These are phyloP conservation scores for Leucophenga montana DNA, from an alignment of 2,888 invertebrate species.

Conservation along the genomic window DNA sequence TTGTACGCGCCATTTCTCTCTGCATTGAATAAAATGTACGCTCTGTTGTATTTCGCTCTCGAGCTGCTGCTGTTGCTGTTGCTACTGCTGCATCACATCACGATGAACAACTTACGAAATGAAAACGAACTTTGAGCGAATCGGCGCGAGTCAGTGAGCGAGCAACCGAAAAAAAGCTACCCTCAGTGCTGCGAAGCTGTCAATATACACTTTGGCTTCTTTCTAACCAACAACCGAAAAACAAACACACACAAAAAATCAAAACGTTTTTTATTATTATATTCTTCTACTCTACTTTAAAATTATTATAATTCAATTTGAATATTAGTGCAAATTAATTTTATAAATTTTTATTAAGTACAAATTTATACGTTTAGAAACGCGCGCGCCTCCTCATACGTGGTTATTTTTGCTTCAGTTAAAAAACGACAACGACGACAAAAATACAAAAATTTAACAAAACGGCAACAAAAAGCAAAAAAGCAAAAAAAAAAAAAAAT, in stretches of 20 bases:
- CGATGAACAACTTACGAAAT: background rate
- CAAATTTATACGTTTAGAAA: background rate
- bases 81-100: background rate
- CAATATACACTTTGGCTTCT: conserved; percentile 74
- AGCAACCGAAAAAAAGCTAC: conserved; percentile 64
- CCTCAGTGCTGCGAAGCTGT: conserved; percentile 67
- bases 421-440: too few species aligned
- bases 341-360: conserved; percentile 1
- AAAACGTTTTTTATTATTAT: conserved; percentile 5
- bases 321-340: conserved; percentile 23
- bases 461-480: background rate
- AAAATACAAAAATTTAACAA: background rate
- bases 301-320: conserved; percentile 21
- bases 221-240: conserved; percentile 69
- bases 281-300: background rate
- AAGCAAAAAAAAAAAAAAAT: conserved; percentile 32
- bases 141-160: conserved; percentile 46
- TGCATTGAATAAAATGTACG: conserved; percentile 11
- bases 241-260: conserved; percentile 30
- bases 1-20: too few species aligned
- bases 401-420: background rate
- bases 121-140: background rate
- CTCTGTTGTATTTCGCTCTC: conserved; percentile 29
- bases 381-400: background rate
- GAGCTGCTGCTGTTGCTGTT: background rate